These are phyloP conservation scores for Erebia aethiops DNA, from an alignment of 2,888 invertebrate species.

Conservation along the genomic window DNA sequence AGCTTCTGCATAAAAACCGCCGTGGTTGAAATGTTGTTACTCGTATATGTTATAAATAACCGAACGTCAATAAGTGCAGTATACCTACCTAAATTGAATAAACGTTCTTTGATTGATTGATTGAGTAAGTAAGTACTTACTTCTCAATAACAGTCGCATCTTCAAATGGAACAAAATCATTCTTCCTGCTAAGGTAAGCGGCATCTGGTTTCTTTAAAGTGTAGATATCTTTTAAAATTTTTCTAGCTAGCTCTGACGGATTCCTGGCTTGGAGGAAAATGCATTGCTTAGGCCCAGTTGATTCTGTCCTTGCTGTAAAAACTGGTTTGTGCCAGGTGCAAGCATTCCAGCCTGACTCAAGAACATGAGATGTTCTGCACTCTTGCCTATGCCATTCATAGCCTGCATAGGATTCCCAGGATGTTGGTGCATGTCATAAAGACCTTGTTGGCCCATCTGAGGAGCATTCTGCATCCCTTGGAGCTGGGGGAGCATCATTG, in stretches of 20 bases:
- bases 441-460: conserved; percentile 77
- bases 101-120: too few relatives aligned
- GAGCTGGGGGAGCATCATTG: conserved; percentile 77
- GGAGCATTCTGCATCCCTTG: conserved; percentile 80
- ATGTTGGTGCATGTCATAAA: conserved; percentile 78
- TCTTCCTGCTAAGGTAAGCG: conserved; percentile 85
- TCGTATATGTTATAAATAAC: too few relatives aligned
- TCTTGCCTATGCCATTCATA: conserved; percentile 79
- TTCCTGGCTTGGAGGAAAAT: conserved; percentile 94
- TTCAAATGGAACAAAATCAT: conserved; percentile 87
- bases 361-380: conserved; percentile 79
- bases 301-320: conserved; percentile 85
- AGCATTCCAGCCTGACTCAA: conserved; percentile 80
- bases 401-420: conserved; percentile 77
- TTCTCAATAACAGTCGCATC: conserved; percentile 91
- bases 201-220: conserved; percentile 94
- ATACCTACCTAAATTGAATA: too few relatives aligned
- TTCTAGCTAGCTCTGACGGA: conserved; percentile 86
- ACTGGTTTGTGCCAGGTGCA: conserved; percentile 84
- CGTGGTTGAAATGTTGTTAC: too few relatives aligned
- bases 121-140: conserved; percentile 72
- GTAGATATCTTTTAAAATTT: conserved; percentile 93
- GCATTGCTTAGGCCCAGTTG: conserved; percentile 87
- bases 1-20: too few relatives aligned
- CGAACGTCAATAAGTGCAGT: too few relatives aligned